A percentile compares a stretch with the other conserved stretches of the same genome.
These are phyloP conservation scores for Helobdella robusta DNA, from an alignment of 2,888 invertebrate species.

Conservation along the genomic window DNA sequence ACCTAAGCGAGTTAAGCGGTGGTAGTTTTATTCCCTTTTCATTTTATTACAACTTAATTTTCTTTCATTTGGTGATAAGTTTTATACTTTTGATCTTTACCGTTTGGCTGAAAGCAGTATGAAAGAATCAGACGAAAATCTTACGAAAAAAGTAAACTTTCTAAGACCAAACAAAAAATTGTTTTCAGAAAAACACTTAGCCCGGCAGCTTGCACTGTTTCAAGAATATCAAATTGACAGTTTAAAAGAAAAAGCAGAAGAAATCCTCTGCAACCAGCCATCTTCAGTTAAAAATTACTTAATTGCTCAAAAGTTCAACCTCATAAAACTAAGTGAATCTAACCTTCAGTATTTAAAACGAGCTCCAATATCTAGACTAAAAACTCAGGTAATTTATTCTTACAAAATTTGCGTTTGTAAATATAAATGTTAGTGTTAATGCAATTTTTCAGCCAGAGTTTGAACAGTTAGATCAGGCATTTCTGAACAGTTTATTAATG, in stretches of 20 bases:
- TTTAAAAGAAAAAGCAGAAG: slow-evolving; percentile 33
- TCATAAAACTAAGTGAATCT: slow-evolving; percentile 32
- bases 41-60: no score
- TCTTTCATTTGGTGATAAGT: no score
- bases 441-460: slow-evolving; percentile 31
- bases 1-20: no score
- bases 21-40: no score
- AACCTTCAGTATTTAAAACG: slow-evolving; percentile 34
- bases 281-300: slow-evolving; percentile 34
- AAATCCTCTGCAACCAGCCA: slow-evolving; percentile 33
- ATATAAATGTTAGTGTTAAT: no score
- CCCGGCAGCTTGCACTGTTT: slow-evolving; percentile 31
- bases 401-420: no score
- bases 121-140: no score
- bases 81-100: no score
- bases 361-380: slow-evolving; percentile 31
- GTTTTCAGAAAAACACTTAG: slow-evolving; percentile 32
- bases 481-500: slow-evolving; percentile 32
- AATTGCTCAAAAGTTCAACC: slow-evolving; percentile 33
- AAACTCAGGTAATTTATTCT: slow-evolving; percentile 20
- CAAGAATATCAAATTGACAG: slow-evolving; percentile 37
- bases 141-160: no score
- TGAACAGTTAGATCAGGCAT: slow-evolving; percentile 31
- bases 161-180: no score
- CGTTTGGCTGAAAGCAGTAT: no score